These are phyloP conservation scores for Cynoglossus semilaevis DNA, from an alignment of 2,113 vertebrate genomes.

Conservation along the genomic window DNA sequence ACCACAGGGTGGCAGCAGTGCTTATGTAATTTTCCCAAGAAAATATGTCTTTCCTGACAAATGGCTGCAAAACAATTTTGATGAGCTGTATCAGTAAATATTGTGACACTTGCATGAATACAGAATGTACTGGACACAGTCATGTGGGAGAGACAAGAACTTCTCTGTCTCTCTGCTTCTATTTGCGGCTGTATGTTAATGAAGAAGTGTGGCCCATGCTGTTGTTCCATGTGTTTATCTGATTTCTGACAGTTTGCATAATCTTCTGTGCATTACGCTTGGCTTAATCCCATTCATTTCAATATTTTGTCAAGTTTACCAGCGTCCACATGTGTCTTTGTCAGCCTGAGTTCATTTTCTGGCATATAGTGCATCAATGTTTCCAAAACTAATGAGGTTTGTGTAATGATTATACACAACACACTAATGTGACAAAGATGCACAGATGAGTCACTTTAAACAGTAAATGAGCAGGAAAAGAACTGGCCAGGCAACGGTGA, in stretches of 20 bases:
- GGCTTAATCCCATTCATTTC: background rate
- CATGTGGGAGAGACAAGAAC: background rate
- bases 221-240: too few species aligned
- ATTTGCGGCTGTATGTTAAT: too few species aligned
- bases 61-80: background rate
- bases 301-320: background rate
- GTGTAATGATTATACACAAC: slow-evolving; percentile 27
- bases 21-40: background rate
- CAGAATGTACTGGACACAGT: background rate
- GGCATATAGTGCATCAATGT: too few species aligned
- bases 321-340: slow-evolving; percentile 7
- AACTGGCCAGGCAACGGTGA: background rate
- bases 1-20: slow-evolving; percentile 54
- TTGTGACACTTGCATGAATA: background rate
- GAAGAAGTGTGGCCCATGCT: too few species aligned
- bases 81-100: background rate
- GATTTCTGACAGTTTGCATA: too few species aligned
- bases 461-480: slow-evolving; percentile 33
- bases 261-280: background rate
- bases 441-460: slow-evolving; percentile 18
- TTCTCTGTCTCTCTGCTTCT: background rate
- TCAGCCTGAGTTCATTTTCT: too few species aligned
- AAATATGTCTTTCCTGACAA: background rate
- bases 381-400: too few species aligned
- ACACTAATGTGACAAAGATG: slow-evolving; percentile 3